Conservation (phyloP, 2,113 vertebrate genomes). For the Silurus glanis region DNA sequence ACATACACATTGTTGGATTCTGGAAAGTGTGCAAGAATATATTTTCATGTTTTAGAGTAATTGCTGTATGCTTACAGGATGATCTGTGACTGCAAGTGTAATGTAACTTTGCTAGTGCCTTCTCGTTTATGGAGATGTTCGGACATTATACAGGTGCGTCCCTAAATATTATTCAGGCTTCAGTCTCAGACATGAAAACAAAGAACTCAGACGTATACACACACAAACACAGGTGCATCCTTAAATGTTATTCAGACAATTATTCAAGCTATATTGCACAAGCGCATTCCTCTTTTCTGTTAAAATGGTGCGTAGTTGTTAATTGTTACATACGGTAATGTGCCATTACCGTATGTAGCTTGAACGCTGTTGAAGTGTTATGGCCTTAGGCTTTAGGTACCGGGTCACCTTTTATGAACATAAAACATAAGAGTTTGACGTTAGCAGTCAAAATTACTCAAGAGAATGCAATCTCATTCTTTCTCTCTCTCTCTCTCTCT, state of each 20-base stretch:
- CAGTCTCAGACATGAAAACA: neutral
- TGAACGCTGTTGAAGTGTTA: neutral
- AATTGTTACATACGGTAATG: neutral
- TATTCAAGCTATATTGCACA: neutral
- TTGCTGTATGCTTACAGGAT: neutral
- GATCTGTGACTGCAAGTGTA: slow-evolving; percentile 3
- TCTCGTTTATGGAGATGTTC: neutral
- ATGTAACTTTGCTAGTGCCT: neutral
- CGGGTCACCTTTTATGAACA: neutral
- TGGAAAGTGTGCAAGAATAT: neutral
- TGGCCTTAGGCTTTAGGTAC: neutral
- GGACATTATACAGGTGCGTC: slow-evolving; percentile 25
- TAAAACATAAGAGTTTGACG: neutral
- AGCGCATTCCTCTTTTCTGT: neutral
- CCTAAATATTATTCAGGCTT: neutral
- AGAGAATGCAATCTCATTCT: neutral
- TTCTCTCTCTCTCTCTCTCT: neutral
- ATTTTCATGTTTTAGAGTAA: neutral
- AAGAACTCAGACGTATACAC: neutral
- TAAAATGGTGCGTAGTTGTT: neutral
- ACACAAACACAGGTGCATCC: neutral
- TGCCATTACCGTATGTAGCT: too few species aligned
- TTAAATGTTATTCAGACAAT: neutral
- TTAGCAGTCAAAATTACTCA: neutral
- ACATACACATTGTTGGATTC: neutral